Evolutionary conservation across 2,113 vertebrate species (phyloP), one percentile per base, ranked within the genome.

Genomic region (Petromus typicus): DNA sequence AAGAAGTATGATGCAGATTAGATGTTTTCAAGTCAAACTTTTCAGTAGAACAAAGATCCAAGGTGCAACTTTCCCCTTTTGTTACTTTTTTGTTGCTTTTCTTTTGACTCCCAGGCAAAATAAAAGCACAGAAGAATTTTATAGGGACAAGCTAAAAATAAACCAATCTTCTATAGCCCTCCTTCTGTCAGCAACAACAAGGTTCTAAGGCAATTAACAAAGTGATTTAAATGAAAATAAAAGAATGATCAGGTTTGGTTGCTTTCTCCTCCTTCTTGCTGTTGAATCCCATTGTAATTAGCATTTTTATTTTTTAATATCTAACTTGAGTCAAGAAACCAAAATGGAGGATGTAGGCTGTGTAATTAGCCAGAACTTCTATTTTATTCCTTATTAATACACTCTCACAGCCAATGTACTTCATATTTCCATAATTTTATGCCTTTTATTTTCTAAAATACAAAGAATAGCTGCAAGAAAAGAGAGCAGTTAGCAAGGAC

Each of bases 171-270:
- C 64, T 79, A 81, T 79, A 95, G 82, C 87, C 27, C 63, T 97
- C 92, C 45, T 83, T 16, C 85, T 80, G 63, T 87, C 82, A 96
- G 73, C 87, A 93, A 90, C 89, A 93, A 90, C 89, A 11, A 14
- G 91, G 90, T 96, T 97, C 84, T 97, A 93, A 95, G 73, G 83
- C 69, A 96, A 88, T 95, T 97, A 97, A 87, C 91, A 64, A 18
- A 95, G 59, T 78, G 81, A 94, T 96, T 98, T 96, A 97, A 90
- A 95, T 63, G 90, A 89, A 98, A 94, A 97, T 96, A 93, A 86
- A 97, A 92, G 66, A 96, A 82, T 2, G 57, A 92, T 85, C 95
- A 95, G 87, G 95, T 96, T 92, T 92, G 76, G 73, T 95, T 97
- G 96, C 45, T 59, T 95, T 97, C 95, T 20, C 4, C 84, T 97